phyloP scores from a whole-genome alignment of 2,113 vertebrate species.

The Engystomops pustulosus region DNA sequence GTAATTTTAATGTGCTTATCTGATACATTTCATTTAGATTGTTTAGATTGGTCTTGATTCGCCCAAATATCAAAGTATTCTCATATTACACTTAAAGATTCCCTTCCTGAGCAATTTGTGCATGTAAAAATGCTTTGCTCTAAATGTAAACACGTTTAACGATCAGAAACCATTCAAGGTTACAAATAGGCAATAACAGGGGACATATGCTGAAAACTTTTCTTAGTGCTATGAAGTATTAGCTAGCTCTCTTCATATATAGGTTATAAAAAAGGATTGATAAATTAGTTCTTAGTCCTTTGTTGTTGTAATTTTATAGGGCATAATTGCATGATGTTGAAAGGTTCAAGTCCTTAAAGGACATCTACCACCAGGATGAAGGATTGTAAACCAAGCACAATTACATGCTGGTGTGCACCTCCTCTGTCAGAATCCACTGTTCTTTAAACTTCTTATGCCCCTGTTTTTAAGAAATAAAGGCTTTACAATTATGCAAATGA shows the following conservation, averaged over 20 bases:
- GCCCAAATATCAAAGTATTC: background rate
- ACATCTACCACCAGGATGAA: too few species aligned
- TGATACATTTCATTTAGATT: slow-evolving; percentile 27
- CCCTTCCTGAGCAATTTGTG: slow-evolving; percentile 2
- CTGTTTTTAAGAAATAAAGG: too few species aligned
- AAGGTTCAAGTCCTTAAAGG: too few species aligned
- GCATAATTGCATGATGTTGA: background rate
- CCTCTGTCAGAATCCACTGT: too few species aligned
- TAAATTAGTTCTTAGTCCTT: background rate
- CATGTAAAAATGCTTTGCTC: background rate
- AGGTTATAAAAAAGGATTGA: too few species aligned
- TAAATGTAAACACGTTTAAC: background rate
- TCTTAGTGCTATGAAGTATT: too few species aligned
- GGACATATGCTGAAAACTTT: background rate
- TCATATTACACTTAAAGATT: slow-evolving; percentile 23
- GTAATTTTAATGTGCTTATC: slow-evolving; percentile 67
- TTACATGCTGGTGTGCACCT: too few species aligned
- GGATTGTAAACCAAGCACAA: too few species aligned
- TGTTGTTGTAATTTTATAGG: background rate
- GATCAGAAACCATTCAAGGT: background rate
- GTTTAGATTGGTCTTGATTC: slow-evolving; percentile 42
- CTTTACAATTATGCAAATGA: too few species aligned
- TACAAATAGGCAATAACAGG: background rate
- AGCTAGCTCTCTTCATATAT: background rate
- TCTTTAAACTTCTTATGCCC: too few species aligned